phyloP scores from a whole-genome alignment of 2,888 invertebrate species.

The Bimastos eiseni region DNA sequence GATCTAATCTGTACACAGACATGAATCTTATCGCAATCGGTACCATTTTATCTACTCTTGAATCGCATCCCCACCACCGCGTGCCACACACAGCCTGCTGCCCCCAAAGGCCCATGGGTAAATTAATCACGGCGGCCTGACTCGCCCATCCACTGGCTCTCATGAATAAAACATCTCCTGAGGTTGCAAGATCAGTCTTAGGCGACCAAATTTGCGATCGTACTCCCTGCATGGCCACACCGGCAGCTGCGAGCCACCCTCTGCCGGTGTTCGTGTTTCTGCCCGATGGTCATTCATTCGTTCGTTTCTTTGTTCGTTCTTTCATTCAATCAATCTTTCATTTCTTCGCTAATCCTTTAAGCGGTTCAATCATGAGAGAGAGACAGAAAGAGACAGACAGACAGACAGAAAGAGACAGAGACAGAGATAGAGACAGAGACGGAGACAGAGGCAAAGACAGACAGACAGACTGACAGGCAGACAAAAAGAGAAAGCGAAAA shows the following conservation, averaged over 20 bases:
- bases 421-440: no score
- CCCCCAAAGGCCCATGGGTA: neutral
- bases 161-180: conserved; percentile 20
- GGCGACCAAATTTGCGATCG: neutral
- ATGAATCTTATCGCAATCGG: neutral
- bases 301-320: neutral
- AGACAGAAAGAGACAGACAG: no score
- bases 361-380: neutral
- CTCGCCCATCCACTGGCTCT: neutral
- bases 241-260: neutral
- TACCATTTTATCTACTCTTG: neutral
- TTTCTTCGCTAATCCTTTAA: neutral
- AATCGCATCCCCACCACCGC: neutral
- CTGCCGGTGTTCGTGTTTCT: neutral
- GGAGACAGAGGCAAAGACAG: no score
- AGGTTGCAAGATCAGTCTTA: conserved; percentile 18
- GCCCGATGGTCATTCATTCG: neutral
- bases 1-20: neutral
- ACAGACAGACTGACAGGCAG: no score
- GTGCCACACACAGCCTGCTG: neutral
- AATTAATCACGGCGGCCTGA: neutral
- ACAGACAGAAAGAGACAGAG: no score
- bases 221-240: neutral
- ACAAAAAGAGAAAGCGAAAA: no score
- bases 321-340: neutral